Base-by-base conservation (phyloP, 2,797 vertebrate species). In the Aphelocoma californica region DNA sequence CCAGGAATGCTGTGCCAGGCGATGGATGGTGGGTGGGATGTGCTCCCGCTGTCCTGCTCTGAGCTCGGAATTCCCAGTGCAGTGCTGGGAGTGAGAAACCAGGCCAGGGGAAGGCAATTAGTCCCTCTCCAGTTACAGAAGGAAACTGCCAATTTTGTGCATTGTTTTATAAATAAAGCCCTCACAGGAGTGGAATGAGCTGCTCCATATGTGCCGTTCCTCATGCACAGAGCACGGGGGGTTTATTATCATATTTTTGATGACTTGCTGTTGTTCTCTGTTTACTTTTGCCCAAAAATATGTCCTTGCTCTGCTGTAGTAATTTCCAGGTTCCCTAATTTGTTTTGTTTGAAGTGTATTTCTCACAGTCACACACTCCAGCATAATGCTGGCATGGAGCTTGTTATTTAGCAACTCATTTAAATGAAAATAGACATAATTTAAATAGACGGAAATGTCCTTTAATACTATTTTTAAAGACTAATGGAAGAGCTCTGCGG, bases 381-480 rank as follows among this genome's bases (percentile, higher is more conserved):
- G 65, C 34, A 24, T n/a, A 85, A 86, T 16, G 66, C 79, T 44
- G 58, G 66, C 18, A n/a, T 40, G 72, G 61, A 80, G 74, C 60
- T 86, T 54, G 73, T 87, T 95, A 61, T 91, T 96, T 95, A 91
- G 90, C 64, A 91, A 16, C 82, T 56, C 81, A 94, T 92, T 95
- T 94, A 93, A 94, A 94, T 79, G 86, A 95, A 92, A 96, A 93
- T 81, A 95, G 74, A 50, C 65, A 32, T 82, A 69, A 95, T 93
- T 95, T 96, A 90, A 95, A 81, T 78, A 90, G 80, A 48, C 54
- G 9, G 60, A 78, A 86, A 72, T 9, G 45, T 50, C 58, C 65
- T 87, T 88, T 96, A 91, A 86, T 89, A 83, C 62, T 94, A 21
- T 82, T 97, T 95, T 95, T 92, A 94, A 93, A 84, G 89, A 54